Conservation (phyloP, 2,888 invertebrate species). For the Tinea trinotella region DNA sequence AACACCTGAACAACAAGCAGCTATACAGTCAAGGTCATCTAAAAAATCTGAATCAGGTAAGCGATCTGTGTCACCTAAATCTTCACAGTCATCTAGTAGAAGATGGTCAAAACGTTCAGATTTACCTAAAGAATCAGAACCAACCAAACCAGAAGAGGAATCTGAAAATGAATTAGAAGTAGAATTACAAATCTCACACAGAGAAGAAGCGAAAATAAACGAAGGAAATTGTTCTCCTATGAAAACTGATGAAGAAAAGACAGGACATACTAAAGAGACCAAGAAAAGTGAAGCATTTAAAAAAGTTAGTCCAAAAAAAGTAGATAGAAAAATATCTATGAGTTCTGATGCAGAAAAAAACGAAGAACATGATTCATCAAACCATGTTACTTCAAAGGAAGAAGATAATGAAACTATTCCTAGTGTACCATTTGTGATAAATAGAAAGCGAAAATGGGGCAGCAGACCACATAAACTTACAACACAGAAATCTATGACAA, state of each 20-base stretch:
- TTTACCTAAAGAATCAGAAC: background rate
- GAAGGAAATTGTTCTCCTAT: constrained; percentile 3
- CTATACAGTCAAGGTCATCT: background rate
- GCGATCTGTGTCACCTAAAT: background rate
- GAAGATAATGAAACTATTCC: constrained; percentile 43
- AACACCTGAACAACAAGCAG: background rate
- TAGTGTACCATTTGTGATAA: constrained; percentile 40
- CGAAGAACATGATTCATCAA: constrained; percentile 32
- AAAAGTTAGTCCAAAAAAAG: background rate
- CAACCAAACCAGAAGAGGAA: background rate
- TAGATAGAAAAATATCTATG: background rate
- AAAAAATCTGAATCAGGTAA: background rate
- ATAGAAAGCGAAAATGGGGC: constrained; percentile 62
- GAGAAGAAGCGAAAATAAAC: background rate
- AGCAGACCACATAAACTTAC: constrained; percentile 57
- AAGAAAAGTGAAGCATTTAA: background rate
- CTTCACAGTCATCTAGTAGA: too few relatives aligned
- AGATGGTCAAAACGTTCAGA: too few relatives aligned
- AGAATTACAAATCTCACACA: background rate
- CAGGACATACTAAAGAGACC: background rate
- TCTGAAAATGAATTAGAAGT: constrained; percentile 1
- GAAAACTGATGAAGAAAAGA: background rate
- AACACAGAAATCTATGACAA: constrained; percentile 76
- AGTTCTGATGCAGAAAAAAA: constrained; percentile 21
- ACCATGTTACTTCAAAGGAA: constrained; percentile 29